Evolutionary conservation across 2,797 vertebrate genomes (phyloP), one percentile per base, ranked within the genome.

Genomic region (Coracias cyanogaster): DNA sequence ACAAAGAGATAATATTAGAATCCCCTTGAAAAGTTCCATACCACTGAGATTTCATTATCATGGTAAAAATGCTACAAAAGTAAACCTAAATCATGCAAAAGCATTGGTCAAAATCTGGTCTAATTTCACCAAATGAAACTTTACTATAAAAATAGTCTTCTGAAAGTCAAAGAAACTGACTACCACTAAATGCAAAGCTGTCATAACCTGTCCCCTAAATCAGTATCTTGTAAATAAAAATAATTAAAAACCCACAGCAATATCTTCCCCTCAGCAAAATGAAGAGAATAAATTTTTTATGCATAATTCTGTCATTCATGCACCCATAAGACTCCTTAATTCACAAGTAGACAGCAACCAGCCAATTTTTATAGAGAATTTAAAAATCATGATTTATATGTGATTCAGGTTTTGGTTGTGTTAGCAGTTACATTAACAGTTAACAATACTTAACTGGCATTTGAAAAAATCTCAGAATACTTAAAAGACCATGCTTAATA

Each of bases 241-340:
- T 29, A 60, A n/a, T 25, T n/a, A 66, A 18, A 29, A 1, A 0
- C 15, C 5, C 21, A 52, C 20, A 54, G 2, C 21, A 31, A 71
- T 55, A 17, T 4, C 8, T 1, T 7, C 5, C 7, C 1, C 2
- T 0, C 3, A 45, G 4, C 3, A 64, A 84, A 91, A 71, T 10
- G 3, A 41, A 76, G 9, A 58, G 12, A 89, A 78, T 26, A 69
- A n/a, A 45, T 45, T 22, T 65, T 29, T 78, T 12, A 52, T 54
- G 15, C 8, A 65, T 49, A 82, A 61, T 61, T 76, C 17, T 52
- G 4, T 82, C 10, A 45, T 4, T n/a, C 37, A 3, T 45, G 46
- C 64, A 58, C 16, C 51, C 28, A 22, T 49, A 67, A 67, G 4
- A n/a, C 15, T 70, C 25, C 37, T 51, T 86, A 78, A 83, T 35